These are phyloP conservation scores for Pinna nobilis DNA, from an alignment of 1,140 invertebrate species.

Conservation along the genomic window DNA sequence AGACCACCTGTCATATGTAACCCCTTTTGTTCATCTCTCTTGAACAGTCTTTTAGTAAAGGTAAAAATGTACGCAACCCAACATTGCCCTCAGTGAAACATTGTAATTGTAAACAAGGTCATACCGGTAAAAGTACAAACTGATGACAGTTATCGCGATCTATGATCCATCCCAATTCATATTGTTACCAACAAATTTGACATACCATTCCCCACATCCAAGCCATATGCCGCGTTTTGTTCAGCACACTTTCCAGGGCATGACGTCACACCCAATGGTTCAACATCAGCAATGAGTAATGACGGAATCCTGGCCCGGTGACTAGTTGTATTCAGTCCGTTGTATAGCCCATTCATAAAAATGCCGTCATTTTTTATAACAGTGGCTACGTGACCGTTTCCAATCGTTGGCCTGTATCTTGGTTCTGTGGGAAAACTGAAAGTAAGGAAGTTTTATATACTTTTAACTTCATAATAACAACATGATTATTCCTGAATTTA, in stretches of 20 bases:
- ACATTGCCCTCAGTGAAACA: too few relatives aligned
- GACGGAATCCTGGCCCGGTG: slow-evolving; percentile 67
- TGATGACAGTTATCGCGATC: too few relatives aligned
- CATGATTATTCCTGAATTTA: too few relatives aligned
- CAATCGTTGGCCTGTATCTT: slow-evolving; percentile 69
- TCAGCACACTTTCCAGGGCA: too few relatives aligned
- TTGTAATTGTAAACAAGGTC: too few relatives aligned
- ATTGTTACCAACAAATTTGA: neutral
- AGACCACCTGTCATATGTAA: too few relatives aligned
- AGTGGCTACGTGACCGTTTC: slow-evolving; percentile 76
- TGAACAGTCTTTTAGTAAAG: too few relatives aligned
- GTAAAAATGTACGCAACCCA: too few relatives aligned
- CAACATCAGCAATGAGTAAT: neutral
- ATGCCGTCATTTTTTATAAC: slow-evolving; percentile 72
- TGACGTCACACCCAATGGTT: neutral
- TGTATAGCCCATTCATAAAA: slow-evolving; percentile 76
- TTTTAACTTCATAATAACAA: too few relatives aligned
- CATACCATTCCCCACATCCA: neutral
- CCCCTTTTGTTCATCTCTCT: too few relatives aligned
- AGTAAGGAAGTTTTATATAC: slow-evolving; percentile 2
- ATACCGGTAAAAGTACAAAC: too few relatives aligned
- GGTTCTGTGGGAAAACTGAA: slow-evolving; percentile 54
- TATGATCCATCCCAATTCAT: too few relatives aligned
- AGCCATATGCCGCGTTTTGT: neutral
- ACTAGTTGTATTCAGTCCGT: slow-evolving; percentile 66